phyloP scores from a whole-genome alignment of 2,113 vertebrate species.

The Nannobrachium achirus region DNA sequence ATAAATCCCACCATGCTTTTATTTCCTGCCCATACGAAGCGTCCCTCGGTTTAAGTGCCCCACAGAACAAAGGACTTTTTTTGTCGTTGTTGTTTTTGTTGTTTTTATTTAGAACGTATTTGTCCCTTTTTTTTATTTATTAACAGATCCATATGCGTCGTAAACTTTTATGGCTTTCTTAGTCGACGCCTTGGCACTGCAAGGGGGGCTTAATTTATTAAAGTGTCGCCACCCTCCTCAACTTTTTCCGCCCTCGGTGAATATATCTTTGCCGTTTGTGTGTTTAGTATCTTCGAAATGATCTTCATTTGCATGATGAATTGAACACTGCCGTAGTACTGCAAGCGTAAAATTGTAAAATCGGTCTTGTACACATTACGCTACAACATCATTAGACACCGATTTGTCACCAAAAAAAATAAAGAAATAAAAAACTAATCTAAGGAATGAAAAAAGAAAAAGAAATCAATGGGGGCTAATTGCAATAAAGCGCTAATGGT shows the following conservation, averaged over 20 bases:
- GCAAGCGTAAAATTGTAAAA: no score
- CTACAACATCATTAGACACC: slow-evolving; percentile 45
- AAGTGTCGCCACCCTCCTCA: slow-evolving; percentile 12
- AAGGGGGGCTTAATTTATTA: slow-evolving; percentile 1
- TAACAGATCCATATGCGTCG: slow-evolving; percentile 45
- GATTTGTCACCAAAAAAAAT: slow-evolving; percentile 29
- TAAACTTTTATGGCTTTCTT: slow-evolving; percentile 55
- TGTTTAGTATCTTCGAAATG: slow-evolving; percentile 15
- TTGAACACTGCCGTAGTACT: not conserved
- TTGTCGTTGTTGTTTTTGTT: slow-evolving; percentile 46
- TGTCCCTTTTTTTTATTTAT: slow-evolving; percentile 60
- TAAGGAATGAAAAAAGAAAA: no score
- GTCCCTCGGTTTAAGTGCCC: slow-evolving; percentile 52
- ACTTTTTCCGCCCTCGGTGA: slow-evolving; percentile 3
- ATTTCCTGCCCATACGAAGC: slow-evolving; percentile 64
- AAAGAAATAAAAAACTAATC: not conserved
- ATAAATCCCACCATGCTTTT: slow-evolving; percentile 73
- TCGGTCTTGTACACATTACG: slow-evolving; percentile 19
- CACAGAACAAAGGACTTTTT: slow-evolving; percentile 41
- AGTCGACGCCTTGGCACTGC: slow-evolving; percentile 3
- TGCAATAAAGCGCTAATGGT: slow-evolving; percentile 52
- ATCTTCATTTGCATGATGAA: slow-evolving; percentile 42
- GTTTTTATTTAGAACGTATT: slow-evolving; percentile 32
- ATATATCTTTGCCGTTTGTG: slow-evolving; percentile 7
- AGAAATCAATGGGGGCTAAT: not conserved